These are phyloP conservation scores for Equus quagga DNA, from an alignment of 2,113 vertebrate species.

Conservation along the genomic window DNA sequence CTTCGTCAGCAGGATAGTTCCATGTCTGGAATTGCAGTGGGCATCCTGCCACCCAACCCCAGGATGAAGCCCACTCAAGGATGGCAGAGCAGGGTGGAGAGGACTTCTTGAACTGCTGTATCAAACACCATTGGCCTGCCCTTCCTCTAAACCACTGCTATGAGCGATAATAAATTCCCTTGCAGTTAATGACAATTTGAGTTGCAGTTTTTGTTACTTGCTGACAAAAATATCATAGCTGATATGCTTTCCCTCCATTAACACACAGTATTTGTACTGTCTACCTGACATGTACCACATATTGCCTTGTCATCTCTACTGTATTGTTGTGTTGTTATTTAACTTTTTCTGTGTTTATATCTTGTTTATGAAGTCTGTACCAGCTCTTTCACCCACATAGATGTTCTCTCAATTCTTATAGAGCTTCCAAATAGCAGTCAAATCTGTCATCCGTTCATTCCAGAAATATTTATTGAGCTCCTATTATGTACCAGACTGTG, in stretches of 20 bases:
- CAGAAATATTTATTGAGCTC: slow-evolving; percentile 38
- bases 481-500: not conserved
- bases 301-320: not conserved
- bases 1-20: not conserved
- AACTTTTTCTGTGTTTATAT: slow-evolving; percentile 43
- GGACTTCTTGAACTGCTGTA: not conserved
- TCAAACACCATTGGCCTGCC: too few species aligned
- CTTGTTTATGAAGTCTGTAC: not conserved
- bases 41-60: not conserved
- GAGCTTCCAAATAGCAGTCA: slow-evolving; percentile 11
- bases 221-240: slow-evolving; percentile 40
- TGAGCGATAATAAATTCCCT: not conserved
- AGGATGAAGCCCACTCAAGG: not conserved
- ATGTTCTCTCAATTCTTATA: slow-evolving; percentile 29
- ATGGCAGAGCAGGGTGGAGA: not conserved
- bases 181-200: not conserved
- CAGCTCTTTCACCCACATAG: not conserved
- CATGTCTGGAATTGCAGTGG: not conserved
- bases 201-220: slow-evolving; percentile 40
- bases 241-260: not conserved
- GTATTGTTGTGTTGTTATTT: slow-evolving; percentile 18
- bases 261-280: not conserved
- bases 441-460: not conserved
- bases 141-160: not conserved
- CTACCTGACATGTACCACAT: not conserved